Evolutionary conservation across 2,113 vertebrate species (phyloP).

Genomic region (Ptilonorhynchus violaceus): DNA sequence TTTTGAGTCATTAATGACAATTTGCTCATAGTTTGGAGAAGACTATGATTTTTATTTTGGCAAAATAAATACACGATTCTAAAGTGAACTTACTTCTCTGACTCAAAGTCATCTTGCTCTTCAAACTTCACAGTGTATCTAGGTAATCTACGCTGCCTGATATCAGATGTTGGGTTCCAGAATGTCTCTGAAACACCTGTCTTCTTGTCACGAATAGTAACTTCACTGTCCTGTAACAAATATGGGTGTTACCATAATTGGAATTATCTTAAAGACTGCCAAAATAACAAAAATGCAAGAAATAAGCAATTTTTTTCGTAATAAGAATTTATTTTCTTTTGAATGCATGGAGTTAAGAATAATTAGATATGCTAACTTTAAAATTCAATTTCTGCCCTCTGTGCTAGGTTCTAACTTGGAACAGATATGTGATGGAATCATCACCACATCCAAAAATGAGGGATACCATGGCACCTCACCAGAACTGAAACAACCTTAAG

Average conservation of each 20-base stretch:
- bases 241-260: neutral
- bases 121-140: constrained; percentile 90
- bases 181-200: constrained; percentile 87
- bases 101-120: constrained; percentile 92
- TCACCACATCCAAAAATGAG: neutral
- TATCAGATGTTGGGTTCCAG: constrained; percentile 91
- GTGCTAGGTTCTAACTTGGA: neutral
- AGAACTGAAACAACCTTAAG: neutral
- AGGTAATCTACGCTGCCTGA: constrained; percentile 86
- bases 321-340: neutral
- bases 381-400: neutral
- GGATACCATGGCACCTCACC: neutral
- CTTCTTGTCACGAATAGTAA: constrained; percentile 95
- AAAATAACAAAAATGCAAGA: neutral
- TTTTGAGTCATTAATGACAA: no score
- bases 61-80: neutral
- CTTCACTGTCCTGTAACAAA: constrained; percentile 90
- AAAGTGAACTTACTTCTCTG: constrained; percentile 84
- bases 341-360: neutral
- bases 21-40: neutral
- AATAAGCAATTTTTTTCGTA: neutral
- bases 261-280: neutral
- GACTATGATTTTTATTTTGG: neutral
- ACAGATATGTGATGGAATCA: neutral
- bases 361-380: neutral